phyloP scores from a whole-genome alignment of 2,888 invertebrate genomes.

The Metellina segmentata region DNA sequence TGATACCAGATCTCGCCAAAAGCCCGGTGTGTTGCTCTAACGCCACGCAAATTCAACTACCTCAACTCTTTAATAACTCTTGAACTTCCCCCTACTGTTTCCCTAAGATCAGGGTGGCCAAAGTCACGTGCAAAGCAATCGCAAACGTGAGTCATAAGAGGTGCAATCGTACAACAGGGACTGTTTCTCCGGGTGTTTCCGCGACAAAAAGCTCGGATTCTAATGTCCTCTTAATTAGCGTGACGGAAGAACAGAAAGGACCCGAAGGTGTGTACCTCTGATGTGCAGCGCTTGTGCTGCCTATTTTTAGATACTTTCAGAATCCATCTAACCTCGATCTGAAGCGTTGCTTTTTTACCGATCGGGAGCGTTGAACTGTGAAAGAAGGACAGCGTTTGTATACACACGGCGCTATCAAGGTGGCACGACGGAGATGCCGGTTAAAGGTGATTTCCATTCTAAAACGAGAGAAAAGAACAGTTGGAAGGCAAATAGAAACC shows the following conservation, averaged over 20 bases:
- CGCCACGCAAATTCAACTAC: no score
- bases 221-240: slow-evolving; percentile 1
- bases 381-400: slow-evolving; percentile 34
- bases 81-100: no score
- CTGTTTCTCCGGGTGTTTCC: no score
- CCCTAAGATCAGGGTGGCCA: no score
- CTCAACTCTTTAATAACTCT: no score
- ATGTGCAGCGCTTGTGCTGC: slow-evolving; percentile 27
- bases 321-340: slow-evolving; percentile 36
- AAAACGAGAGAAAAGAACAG: not conserved
- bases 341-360: not conserved
- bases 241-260: slow-evolving; percentile 29
- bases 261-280: not conserved
- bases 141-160: no score
- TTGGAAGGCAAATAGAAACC: no score
- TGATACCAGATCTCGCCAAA: no score
- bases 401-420: not conserved
- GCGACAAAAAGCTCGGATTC: no score
- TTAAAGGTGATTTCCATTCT: slow-evolving; percentile 7
- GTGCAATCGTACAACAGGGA: no score
- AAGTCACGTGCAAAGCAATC: no score
- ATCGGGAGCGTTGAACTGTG: slow-evolving; percentile 48
- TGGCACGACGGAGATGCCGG: not conserved
- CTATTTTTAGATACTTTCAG: slow-evolving; percentile 34
- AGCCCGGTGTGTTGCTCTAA: no score